These are phyloP conservation scores for Phorcus lineatus DNA, from an alignment of 2,888 invertebrate species.

Conservation along the genomic window DNA sequence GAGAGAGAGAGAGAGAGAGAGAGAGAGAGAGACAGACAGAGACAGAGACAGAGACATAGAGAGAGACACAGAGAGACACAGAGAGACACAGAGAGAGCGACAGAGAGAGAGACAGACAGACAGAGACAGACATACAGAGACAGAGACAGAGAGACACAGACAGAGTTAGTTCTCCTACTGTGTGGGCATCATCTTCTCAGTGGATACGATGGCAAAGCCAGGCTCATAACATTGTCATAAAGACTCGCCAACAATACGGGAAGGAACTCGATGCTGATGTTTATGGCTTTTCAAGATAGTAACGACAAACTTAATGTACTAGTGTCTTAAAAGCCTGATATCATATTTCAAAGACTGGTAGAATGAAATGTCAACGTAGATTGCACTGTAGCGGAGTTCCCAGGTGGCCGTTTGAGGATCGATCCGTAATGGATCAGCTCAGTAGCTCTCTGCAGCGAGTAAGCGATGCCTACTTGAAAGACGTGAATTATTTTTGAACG, in stretches of 20 bases:
- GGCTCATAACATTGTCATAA: constrained; percentile 9
- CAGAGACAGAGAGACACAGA: too few species aligned
- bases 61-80: too few species aligned
- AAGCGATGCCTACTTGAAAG: background rate
- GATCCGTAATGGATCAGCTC: background rate
- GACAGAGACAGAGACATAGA: too few species aligned
- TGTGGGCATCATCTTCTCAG: background rate
- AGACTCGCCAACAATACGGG: background rate
- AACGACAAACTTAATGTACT: constrained; percentile 14
- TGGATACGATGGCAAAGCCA: background rate
- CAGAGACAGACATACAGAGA: too few species aligned
- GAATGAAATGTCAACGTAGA: background rate
- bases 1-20: too few species aligned
- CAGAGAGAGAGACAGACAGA: too few species aligned
- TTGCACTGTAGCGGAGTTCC: too few species aligned
- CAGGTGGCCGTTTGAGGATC: background rate
- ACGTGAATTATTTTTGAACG: background rate
- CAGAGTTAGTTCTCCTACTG: too few species aligned
- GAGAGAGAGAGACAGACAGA: too few species aligned
- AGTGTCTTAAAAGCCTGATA: constrained; percentile 15
- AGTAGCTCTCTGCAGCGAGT: background rate
- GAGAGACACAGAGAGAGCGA: too few species aligned
- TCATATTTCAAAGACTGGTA: constrained; percentile 14
- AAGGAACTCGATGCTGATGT: constrained; percentile 4
- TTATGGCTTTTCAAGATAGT: constrained; percentile 18